Evolutionary conservation across 1,140 invertebrate species (phyloP).

Genomic region (Schmidtea mediterranea): DNA sequence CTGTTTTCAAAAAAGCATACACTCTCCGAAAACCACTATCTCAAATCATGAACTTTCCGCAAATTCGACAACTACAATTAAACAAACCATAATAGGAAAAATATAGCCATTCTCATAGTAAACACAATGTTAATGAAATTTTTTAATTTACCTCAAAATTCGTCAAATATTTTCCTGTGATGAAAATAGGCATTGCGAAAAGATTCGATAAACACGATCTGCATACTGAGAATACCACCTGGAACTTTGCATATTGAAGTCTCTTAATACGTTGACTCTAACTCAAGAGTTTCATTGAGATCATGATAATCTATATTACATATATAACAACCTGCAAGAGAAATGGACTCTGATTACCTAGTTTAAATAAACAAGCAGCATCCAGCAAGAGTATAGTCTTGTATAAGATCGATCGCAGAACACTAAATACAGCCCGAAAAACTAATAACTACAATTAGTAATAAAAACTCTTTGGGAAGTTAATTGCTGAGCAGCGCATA

Average conservation of each 20-base stretch:
- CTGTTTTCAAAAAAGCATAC: too few species aligned
- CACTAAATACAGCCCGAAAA: slow-evolving; percentile 33
- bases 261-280: slow-evolving; percentile 83
- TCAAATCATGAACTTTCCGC: too few species aligned
- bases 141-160: slow-evolving; percentile 64
- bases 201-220: slow-evolving; percentile 95
- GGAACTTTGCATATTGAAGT: slow-evolving; percentile 88
- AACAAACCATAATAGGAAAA: too few species aligned
- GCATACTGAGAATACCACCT: too few species aligned
- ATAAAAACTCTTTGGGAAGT: slow-evolving; percentile 50
- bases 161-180: slow-evolving; percentile 78
- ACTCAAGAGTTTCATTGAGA: slow-evolving; percentile 77
- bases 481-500: slow-evolving; percentile 97
- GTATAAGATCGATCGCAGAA: slow-evolving; percentile 92
- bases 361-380: slow-evolving; percentile 90
- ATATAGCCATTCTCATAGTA: too few species aligned
- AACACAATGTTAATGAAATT: too few species aligned
- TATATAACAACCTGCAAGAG: slow-evolving; percentile 31
- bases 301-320: slow-evolving; percentile 15
- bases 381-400: slow-evolving; percentile 90
- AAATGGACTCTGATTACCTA: slow-evolving; percentile 98
- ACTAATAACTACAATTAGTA: neutral
- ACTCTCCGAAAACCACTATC: too few species aligned
- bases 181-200: slow-evolving; percentile 98
- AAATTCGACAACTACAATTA: too few species aligned